phyloP scores from a whole-genome alignment of 2,797 vertebrate genomes.

The Mus spretus region DNA sequence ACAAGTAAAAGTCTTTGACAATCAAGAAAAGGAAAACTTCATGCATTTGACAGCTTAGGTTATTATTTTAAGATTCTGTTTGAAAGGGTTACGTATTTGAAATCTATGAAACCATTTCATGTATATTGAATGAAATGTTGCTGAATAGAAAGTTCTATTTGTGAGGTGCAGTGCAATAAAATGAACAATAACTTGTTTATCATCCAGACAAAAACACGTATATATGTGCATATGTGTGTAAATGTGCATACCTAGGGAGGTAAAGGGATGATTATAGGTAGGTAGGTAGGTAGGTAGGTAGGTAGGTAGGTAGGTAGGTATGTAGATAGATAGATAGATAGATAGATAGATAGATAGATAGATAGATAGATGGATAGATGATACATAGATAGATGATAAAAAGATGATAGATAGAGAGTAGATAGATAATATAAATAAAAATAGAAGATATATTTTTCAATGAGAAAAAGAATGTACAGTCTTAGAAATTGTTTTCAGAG shows the following conservation, averaged over 20 bases:
- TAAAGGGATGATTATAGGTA: not conserved
- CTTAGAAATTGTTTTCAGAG: not conserved
- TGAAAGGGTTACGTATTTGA: slow-evolving; percentile 33
- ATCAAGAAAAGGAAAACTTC: slow-evolving; percentile 43
- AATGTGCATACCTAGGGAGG: not conserved
- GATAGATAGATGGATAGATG: not conserved
- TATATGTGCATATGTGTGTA: not conserved
- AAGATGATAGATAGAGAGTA: not conserved
- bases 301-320: not conserved
- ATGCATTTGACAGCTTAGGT: slow-evolving; percentile 11
- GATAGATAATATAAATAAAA: not conserved
- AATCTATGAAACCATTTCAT: slow-evolving; percentile 36
- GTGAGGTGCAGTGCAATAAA: not conserved
- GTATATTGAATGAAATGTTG: not conserved
- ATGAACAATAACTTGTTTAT: not conserved
- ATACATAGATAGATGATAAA: not conserved
- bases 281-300: not conserved
- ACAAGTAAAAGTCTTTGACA: slow-evolving; percentile 22
- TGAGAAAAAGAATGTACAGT: not conserved
- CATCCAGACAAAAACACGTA: not conserved
- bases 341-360: not conserved
- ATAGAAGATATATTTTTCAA: not conserved
- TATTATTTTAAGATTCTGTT: slow-evolving; percentile 56
- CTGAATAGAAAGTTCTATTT: slow-evolving; percentile 7
- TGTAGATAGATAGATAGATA: not conserved